A percentile compares a stretch with the other conserved stretches of the same genome.
These are phyloP conservation scores for Cochlearius cochlearius DNA, from an alignment of 2,113 vertebrate species.

Conservation along the genomic window DNA sequence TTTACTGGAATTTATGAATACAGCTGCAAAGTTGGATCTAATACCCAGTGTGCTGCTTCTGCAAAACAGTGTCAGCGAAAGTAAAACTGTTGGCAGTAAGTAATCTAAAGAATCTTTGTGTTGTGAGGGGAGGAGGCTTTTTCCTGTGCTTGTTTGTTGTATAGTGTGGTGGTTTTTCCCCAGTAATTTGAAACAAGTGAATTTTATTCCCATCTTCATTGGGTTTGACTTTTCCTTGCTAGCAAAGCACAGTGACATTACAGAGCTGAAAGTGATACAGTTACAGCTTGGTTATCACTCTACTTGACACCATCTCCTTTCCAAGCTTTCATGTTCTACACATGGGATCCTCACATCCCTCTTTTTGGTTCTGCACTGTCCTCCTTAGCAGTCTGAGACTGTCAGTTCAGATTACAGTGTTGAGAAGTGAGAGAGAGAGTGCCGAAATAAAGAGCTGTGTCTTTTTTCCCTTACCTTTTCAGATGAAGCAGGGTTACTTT, in stretches of 20 bases:
- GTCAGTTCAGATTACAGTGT: not conserved
- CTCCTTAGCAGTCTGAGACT: not conserved
- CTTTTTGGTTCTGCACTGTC: not conserved
- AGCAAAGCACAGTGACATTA: not conserved
- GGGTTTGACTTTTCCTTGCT: not conserved
- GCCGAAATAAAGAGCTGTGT: not conserved
- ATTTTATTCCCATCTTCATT: not conserved
- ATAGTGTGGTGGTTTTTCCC: not conserved
- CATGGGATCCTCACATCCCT: not conserved
- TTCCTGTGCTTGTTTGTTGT: not conserved
- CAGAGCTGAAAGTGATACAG: not conserved
- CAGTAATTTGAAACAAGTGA: not conserved
- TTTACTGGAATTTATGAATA: not conserved
- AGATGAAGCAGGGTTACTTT: not conserved
- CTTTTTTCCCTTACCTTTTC: not conserved
- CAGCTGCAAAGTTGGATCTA: not conserved
- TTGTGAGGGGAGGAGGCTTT: not conserved
- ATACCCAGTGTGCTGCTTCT: not conserved
- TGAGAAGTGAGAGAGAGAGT: not conserved
- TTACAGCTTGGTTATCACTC: not conserved
- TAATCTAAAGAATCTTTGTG: not conserved
- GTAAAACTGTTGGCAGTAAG: not conserved
- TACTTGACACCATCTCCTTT: not conserved
- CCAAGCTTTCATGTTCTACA: not conserved
- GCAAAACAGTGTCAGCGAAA: not conserved